A percentile compares a stretch with the other conserved stretches of the same genome.
phyloP scores from a whole-genome alignment of 2,797 vertebrate species.

The Sebastes aleutianus region DNA sequence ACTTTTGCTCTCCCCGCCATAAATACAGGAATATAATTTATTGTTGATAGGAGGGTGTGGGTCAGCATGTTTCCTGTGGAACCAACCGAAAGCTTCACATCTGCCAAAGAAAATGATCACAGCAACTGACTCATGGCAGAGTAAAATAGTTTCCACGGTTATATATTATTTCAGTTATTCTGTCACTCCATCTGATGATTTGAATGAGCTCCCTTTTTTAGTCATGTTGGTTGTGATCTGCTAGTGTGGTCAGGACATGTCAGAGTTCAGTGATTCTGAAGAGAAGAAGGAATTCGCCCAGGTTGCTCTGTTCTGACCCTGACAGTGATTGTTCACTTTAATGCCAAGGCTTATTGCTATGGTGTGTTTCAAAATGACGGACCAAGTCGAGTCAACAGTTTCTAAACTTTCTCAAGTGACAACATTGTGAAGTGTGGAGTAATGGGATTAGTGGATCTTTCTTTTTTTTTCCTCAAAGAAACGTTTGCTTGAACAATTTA shows the following conservation, averaged over 20 bases:
- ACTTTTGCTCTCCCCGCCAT: slow-evolving; percentile 9
- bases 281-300: slow-evolving; percentile 56
- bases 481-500: slow-evolving; percentile 73
- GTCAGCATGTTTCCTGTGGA: slow-evolving; percentile 67
- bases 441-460: slow-evolving; percentile 60
- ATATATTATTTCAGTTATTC: slow-evolving; percentile 58
- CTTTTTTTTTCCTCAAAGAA: slow-evolving; percentile 54
- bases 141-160: slow-evolving; percentile 58
- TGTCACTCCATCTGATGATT: slow-evolving; percentile 39
- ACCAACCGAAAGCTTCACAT: slow-evolving; percentile 36
- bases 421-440: slow-evolving; percentile 58
- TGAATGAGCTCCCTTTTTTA: neutral
- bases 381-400: slow-evolving; percentile 43
- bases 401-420: slow-evolving; percentile 57
- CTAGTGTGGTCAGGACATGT: slow-evolving; percentile 32
- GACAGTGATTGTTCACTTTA: slow-evolving; percentile 54
- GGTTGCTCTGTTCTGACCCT: slow-evolving; percentile 55
- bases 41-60: slow-evolving; percentile 55
- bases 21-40: slow-evolving; percentile 48
- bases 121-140: slow-evolving; percentile 39
- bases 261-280: slow-evolving; percentile 39
- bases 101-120: slow-evolving; percentile 69
- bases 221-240: slow-evolving; percentile 7
- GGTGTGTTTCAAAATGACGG: slow-evolving; percentile 36
- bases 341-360: slow-evolving; percentile 38